phyloP scores from a whole-genome alignment of 2,113 vertebrate species.

The Stictonetta naevosa region DNA sequence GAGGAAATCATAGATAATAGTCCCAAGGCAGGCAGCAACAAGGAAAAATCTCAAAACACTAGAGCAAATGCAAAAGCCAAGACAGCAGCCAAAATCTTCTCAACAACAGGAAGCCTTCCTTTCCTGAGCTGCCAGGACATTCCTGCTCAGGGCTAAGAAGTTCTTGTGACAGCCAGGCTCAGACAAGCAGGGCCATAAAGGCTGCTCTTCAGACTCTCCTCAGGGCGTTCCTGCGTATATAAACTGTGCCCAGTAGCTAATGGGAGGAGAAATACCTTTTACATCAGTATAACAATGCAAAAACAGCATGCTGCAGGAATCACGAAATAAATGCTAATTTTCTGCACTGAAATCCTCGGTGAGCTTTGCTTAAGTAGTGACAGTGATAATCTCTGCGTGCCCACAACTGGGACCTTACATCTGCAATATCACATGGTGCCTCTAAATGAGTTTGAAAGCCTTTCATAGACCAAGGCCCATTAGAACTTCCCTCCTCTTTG shows the following conservation, averaged over 20 bases:
- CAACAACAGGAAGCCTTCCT: neutral
- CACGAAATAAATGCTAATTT: neutral
- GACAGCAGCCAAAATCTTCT: neutral
- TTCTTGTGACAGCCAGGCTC: neutral
- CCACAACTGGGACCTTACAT: neutral
- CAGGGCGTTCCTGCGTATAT: neutral
- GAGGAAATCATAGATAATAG: neutral
- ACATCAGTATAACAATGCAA: neutral
- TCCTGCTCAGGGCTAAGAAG: neutral
- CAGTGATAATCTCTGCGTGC: neutral
- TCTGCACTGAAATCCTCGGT: neutral
- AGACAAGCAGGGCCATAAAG: neutral
- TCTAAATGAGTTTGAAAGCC: neutral
- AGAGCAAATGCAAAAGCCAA: neutral
- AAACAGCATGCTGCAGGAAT: neutral
- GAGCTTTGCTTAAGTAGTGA: neutral
- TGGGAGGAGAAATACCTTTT: neutral
- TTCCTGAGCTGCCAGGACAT: neutral
- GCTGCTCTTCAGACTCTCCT: neutral
- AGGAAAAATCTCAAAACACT: neutral
- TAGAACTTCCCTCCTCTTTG: neutral
- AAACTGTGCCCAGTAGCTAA: neutral
- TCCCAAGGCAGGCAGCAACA: neutral
- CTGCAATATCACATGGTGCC: neutral
- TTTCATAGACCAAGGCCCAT: neutral